Base-by-base conservation (phyloP, 2,888 invertebrate species). In the Lutraria lutraria region DNA sequence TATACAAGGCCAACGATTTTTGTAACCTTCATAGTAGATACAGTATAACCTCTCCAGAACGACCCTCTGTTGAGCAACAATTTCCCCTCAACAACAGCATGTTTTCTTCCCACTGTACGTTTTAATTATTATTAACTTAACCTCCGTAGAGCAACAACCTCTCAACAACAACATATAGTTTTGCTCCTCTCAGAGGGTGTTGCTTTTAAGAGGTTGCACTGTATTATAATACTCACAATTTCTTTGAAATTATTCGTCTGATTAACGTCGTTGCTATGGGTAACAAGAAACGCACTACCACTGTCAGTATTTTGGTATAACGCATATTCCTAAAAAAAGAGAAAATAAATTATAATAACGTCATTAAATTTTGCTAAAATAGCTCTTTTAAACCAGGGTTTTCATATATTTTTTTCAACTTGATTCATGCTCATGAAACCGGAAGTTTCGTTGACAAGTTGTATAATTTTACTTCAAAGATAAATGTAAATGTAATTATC, bases 271-370 rank as follows among this genome's bases (percentile, higher is more conserved):
- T 43, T 83, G 12, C 31, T 21, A 60, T 15, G 31, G 2, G 83
- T 83, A 4, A 83, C 68, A 19, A 83, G 68, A 52, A 83, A 63
- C 15, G 83, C 68, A 3, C 68, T 68, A 16, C 52, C 63, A 52
- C 31, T 31, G 15, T 43, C 68, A 4, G 34, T 6, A n/a, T 63
- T 43, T 52, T 83, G 83, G 25, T 83, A 83, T 0, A 83, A 25
- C 15, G 52, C 83, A 52, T 83, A 68, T 63, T 83, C 43, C 83
- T 83, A 43, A n/a, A n/a, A n/a, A n/a, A 83, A 83, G n/a, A 16
- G 29, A 31, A 56, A 0, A 29, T 56, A 68, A 6, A 3, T 15
- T 72, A 72, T 68, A 68, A 68, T 29, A 68, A n/a, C n/a, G n/a
- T n/a, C n/a, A n/a, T n/a, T n/a, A n/a, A n/a, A n/a, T n/a, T n/a